phyloP scores from a whole-genome alignment of 2,797 vertebrate species.

The Acanthiza pusilla region DNA sequence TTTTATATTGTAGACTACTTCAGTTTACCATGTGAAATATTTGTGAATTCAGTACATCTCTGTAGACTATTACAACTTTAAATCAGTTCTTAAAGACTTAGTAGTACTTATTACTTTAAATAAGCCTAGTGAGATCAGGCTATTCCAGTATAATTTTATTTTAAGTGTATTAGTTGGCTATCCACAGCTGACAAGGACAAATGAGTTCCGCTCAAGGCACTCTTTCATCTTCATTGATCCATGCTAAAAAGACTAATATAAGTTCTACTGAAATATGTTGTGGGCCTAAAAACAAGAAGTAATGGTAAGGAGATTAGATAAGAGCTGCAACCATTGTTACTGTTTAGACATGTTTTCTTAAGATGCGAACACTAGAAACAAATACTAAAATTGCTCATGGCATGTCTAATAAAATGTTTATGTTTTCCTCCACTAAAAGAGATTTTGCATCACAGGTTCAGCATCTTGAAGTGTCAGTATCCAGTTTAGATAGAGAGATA shows the following conservation, averaged over 20 bases:
- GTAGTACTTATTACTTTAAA: constrained; percentile 52
- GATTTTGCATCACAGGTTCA: neutral
- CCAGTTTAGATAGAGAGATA: constrained; percentile 13
- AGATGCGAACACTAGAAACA: neutral
- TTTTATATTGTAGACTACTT: neutral
- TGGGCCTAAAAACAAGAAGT: neutral
- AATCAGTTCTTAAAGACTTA: constrained; percentile 38
- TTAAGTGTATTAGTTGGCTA: constrained; percentile 41
- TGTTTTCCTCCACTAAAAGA: neutral
- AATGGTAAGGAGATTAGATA: constrained; percentile 23
- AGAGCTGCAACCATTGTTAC: neutral
- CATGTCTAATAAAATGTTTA: neutral
- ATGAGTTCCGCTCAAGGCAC: constrained; percentile 21
- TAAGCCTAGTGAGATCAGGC: constrained; percentile 6
- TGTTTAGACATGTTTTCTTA: neutral
- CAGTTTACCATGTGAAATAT: neutral
- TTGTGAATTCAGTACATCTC: neutral
- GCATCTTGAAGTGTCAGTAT: neutral
- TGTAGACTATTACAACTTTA: constrained; percentile 14
- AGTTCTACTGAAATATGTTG: constrained; percentile 19
- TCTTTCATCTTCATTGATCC: constrained; percentile 56
- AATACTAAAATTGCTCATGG: neutral
- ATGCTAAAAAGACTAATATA: constrained; percentile 28
- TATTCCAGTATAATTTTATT: constrained; percentile 47
- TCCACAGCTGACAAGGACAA: constrained; percentile 51